Evolutionary conservation across 1,140 invertebrate species (phyloP), one percentile per base, ranked within the genome.

Genomic region (Drosophila bocqueti): DNA sequence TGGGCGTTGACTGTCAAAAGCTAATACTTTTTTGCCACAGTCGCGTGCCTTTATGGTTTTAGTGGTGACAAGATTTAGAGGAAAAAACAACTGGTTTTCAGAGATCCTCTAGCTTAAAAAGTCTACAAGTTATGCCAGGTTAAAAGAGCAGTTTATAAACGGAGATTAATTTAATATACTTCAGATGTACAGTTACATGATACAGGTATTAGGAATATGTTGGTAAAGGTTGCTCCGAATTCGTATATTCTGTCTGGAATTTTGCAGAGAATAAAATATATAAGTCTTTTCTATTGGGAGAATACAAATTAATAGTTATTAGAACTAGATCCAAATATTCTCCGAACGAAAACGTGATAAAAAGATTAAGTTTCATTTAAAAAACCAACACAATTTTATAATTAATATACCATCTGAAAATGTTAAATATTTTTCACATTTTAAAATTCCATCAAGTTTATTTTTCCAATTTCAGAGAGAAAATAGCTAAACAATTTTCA

Each of bases 1-100:
- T 45, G 50, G 61, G 52, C 47, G 64, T 43, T 49, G 69, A 55
- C 68, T 85, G 65, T 90, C 74, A 85, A 86, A 91, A 91, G 86
- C 87, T 85, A 89, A 89, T 85, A 85, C 85, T 91, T 89, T 38
- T 57, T 83, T 50, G 38, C 38, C 40, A 59, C 36, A 71, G 13
- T 52, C 24, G 18, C 15, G 2, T 61, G 57, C 31, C 18, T 49
- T 61, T 57, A 65, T 64, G 59, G 24, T 46, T 66, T 54, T 40
- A 77, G 59, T 47, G 59, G 2, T 67, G 64, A 10, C 62, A 38
- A 2, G 9, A 15, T 43, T 16, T 16, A 24, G 15, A 55, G 18
- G 15, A 13, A 38, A 38, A 3, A 43, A 40, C 4, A 2, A 13
- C 6, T 18, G 16, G 5, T 26, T 26, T 58, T 34, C 24, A 24